Evolutionary conservation across 1,140 invertebrate genomes (phyloP).

Genomic region (Diorhabda sublineata): DNA sequence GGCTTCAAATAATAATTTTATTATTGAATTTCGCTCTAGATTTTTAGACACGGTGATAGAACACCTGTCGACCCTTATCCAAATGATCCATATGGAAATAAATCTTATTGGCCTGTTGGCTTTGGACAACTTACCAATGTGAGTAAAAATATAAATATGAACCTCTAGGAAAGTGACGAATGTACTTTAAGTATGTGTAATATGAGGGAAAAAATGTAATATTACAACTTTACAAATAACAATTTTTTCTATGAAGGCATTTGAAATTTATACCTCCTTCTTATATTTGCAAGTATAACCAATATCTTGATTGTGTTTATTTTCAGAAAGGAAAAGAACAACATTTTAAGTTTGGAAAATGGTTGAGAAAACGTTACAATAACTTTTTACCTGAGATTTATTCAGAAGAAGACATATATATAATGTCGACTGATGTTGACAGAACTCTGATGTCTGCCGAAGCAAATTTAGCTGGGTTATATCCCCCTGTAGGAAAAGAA

Average conservation of each 20-base stretch:
- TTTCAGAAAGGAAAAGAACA: constrained; percentile 70
- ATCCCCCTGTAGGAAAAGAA: constrained; percentile 57
- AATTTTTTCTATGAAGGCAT: too few species aligned
- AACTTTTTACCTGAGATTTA: constrained; percentile 54
- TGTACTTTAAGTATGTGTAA: too few species aligned
- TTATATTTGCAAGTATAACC: too few species aligned
- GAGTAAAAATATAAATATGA: constrained; percentile 39
- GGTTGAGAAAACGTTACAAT: constrained; percentile 67
- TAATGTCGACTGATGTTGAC: constrained; percentile 77
- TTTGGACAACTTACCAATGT: constrained; percentile 78
- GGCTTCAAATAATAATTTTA: too few species aligned
- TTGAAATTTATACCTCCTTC: too few species aligned
- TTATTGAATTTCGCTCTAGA: constrained; percentile 21
- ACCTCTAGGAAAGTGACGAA: too few species aligned
- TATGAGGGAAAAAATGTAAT: too few species aligned
- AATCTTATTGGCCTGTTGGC: constrained; percentile 67
- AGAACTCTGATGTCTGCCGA: constrained; percentile 87
- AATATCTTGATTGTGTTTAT: neutral
- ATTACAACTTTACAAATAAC: too few species aligned
- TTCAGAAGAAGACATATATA: constrained; percentile 44
- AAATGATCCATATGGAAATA: constrained; percentile 69
- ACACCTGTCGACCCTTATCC: constrained; percentile 72
- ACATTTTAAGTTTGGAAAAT: constrained; percentile 74
- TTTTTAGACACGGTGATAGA: constrained; percentile 73
- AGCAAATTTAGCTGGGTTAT: constrained; percentile 77